These are phyloP conservation scores for Augochlora pura DNA, from an alignment of 1,140 invertebrate genomes.

Conservation along the genomic window DNA sequence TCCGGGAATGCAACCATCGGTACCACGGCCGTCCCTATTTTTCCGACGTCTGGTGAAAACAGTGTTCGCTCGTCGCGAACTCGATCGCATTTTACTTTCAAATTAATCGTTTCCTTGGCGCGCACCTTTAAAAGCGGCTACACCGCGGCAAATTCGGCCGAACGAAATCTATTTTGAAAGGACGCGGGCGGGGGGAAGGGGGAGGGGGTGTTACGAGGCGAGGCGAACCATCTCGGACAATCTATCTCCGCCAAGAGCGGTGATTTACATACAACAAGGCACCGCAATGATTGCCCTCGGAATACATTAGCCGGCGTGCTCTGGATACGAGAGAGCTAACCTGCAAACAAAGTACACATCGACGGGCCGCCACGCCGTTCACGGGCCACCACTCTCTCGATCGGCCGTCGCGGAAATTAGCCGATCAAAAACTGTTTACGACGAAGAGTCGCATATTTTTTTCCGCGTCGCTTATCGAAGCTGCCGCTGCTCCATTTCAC, in stretches of 20 bases:
- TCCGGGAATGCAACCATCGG: too few relatives aligned
- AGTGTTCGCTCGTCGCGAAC: background rate
- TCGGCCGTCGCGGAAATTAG: constrained; percentile 1
- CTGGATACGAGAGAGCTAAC: constrained; percentile 36
- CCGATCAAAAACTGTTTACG: background rate
- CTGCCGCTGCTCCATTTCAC: too few relatives aligned
- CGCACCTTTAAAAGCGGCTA: background rate
- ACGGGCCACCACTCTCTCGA: too few relatives aligned
- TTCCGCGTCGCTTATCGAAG: background rate
- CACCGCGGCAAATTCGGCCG: constrained; percentile 16
- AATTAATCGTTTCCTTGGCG: constrained; percentile 1
- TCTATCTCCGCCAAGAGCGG: constrained; percentile 52
- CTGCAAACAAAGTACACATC: constrained; percentile 30
- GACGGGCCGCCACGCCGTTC: too few relatives aligned
- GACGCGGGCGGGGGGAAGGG: constrained; percentile 8
- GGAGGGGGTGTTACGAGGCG: too few relatives aligned
- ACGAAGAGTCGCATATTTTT: background rate
- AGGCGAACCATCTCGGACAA: constrained; percentile 41
- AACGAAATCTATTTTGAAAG: constrained; percentile 46
- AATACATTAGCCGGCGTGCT: constrained; percentile 62
- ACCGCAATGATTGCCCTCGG: constrained; percentile 64
- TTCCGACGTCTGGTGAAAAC: background rate
- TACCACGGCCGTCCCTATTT: too few relatives aligned
- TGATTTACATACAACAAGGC: constrained; percentile 68
- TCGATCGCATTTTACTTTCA: background rate